Evolutionary conservation across 2,113 vertebrate species (phyloP), one percentile per base, ranked within the genome.

Genomic region (Struthidea cinerea): DNA sequence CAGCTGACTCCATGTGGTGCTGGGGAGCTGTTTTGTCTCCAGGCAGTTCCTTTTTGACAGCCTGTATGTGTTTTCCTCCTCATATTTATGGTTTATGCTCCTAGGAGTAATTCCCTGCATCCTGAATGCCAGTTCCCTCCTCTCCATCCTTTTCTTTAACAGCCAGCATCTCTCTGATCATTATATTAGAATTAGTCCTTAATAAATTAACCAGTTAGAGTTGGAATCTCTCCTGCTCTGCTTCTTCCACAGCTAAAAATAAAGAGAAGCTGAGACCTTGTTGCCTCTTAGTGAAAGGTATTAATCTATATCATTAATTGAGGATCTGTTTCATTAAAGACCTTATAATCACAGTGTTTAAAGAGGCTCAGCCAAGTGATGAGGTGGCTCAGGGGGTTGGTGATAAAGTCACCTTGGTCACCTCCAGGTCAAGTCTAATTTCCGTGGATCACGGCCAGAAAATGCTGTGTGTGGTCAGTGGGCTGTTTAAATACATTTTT

Each of bases 21-120:
- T 50, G 82, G 33, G 55, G 92, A 94, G 39, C 35, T 65, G 55
- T 22, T 94, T 59, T 89, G 60, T 95, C 93, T 88, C 78, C 91
- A 78, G 75, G 90, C 93, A 32, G 80, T 84, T 95, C 87, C 90
- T 91, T 91, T 89, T n/a, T 69, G 53, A 89, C 80, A 65, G 49
- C 12, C 68, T 37, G 11, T 60, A 37, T 87, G 57, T 95, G 70
- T 90, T 90, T 91, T 63, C 67, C 44, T 85, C 42, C 86, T 68
- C 52, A 1, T 71, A 16, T 88, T 91, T 41, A 24, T 71, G 70
- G 19, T 42, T 21, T 18, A 0, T 65, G 18, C 82, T 94, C 88
- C 16, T 56, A 70, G 70, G 85, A 70, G 57, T 30, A 57, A 24
- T 10, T 30, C 11, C 11, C 71, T 41, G 47, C 60, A 47, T 94